phyloP scores from a whole-genome alignment of 2,888 invertebrate species.

The Ornithoptera alexandrae region DNA sequence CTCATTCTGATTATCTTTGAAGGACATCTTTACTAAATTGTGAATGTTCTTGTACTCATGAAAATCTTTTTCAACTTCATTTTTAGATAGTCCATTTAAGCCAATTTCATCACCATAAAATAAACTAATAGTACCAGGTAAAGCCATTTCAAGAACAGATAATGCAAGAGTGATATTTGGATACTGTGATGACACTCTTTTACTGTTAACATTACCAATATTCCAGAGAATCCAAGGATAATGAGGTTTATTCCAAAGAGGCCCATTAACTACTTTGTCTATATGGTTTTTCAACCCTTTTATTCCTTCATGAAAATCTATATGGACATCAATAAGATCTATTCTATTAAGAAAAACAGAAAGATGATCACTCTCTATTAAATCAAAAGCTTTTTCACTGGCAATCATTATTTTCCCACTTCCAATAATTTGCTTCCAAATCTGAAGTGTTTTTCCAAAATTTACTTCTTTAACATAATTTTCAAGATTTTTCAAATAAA shows the following conservation, averaged over 20 bases:
- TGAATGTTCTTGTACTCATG: conserved; percentile 82
- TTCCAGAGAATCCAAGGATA: conserved; percentile 91
- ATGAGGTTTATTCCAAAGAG: conserved; percentile 81
- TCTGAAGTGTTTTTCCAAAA: conserved; percentile 79
- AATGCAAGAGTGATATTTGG: conserved; percentile 84
- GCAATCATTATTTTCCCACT: conserved; percentile 83
- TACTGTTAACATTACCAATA: conserved; percentile 82
- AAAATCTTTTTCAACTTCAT: conserved; percentile 79
- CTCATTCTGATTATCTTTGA: conserved; percentile 62
- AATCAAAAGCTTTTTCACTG: conserved; percentile 77
- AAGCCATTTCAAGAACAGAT: conserved; percentile 86
- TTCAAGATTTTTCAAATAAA: conserved; percentile 91
- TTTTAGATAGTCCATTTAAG: conserved; percentile 76
- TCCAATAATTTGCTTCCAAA: conserved; percentile 86
- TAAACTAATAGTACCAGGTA: conserved; percentile 92
- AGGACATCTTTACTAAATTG: conserved; percentile 86
- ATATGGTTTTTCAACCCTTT: conserved; percentile 80
- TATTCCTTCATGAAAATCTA: conserved; percentile 81
- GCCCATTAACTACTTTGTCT: conserved; percentile 75
- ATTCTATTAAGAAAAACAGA: conserved; percentile 83
- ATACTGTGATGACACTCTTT: conserved; percentile 79
- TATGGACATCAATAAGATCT: conserved; percentile 85
- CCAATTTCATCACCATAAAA: conserved; percentile 96
- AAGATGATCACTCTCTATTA: conserved; percentile 66
- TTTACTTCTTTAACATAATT: conserved; percentile 80